Percentiles rank a stretch among this genome's conserved stretches.
phyloP scores from a whole-genome alignment of 2,797 vertebrate genomes.

The Phoeniculus purpureus region DNA sequence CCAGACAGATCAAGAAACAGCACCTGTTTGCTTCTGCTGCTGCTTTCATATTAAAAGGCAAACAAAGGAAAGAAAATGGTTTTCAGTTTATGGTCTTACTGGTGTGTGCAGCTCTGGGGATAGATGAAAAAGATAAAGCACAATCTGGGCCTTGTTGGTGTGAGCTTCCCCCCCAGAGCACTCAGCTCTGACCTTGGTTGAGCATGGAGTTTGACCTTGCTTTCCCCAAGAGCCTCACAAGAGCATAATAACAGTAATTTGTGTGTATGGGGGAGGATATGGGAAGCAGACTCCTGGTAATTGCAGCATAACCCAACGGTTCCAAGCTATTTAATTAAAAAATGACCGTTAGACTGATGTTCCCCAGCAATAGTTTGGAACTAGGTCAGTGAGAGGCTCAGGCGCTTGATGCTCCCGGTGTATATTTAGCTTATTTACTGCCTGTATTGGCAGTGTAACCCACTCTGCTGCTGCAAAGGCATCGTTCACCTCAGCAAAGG shows the following conservation, averaged over 20 bases:
- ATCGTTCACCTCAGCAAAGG: neutral
- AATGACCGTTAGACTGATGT: neutral
- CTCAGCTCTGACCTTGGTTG: neutral
- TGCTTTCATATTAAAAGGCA: neutral
- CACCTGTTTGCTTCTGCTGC: neutral
- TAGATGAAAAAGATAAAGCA: neutral
- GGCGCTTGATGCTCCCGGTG: neutral
- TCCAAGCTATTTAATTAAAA: neutral
- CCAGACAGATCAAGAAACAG: neutral
- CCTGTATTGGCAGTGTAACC: neutral
- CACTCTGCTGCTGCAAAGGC: neutral
- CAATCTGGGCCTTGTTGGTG: neutral
- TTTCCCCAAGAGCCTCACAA: neutral
- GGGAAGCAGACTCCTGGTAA: neutral
- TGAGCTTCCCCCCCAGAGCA: neutral
- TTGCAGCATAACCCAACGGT: neutral
- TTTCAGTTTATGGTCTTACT: neutral
- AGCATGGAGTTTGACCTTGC: neutral
- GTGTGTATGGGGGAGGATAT: fast-evolving
- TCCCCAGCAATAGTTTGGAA: neutral
- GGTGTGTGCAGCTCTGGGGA: neutral
- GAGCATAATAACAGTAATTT: neutral
- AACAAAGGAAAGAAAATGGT: neutral
- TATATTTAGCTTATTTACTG: neutral
- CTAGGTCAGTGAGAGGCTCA: neutral